Base-by-base conservation (phyloP, 2,888 invertebrate species). In the Adineta ricciae region DNA sequence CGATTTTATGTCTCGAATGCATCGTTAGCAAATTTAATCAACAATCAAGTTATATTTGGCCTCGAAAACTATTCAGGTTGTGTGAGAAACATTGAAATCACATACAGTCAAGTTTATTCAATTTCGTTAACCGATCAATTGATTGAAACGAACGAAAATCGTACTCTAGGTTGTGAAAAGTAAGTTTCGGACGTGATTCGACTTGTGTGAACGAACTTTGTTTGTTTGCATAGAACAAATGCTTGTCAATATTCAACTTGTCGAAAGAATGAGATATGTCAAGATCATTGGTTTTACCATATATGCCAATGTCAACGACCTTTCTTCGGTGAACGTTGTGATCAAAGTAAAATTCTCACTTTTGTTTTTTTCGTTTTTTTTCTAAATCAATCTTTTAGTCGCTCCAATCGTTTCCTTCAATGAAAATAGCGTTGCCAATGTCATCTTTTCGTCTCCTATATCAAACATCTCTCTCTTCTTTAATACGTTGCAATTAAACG, bases 231-330 rank as follows among this genome's bases (percentile, higher is more conserved):
- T 46, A 46, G 73, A 78, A 41, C 38, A 21, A 24, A 78, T n/a
- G 73, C 73, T 24, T 78, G 73, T 78, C 73, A 78, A 78, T 16
- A 78, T 41, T 19, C 24, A 9, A 41, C 32, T 24, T 78, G 73
- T 78, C 36, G 8, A 24, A 78, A 78, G 11, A 78, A 78, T 78
- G 73, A 78, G 41, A 5, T 78, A 78, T 78, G 73, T 41, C 9
- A 78, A 19, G 41, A 78, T 41, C 73, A 78, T 78, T 78, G 73
- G 73, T 78, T 78, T 41, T 78, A 78, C 41, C 73, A 78, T 78
- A 11, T 4, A 78, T 78, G 73, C 9, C 73, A 41, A 24, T 78
- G 73, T 78, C 73, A 78, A 41, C 21, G 41, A 41, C 73, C 73
- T 7, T 78, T 41, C 41, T 36, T 41, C 5, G 73, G 73, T 78